phyloP scores from a whole-genome alignment of 1,140 invertebrate genomes.

The Hycleus phaleratus region DNA sequence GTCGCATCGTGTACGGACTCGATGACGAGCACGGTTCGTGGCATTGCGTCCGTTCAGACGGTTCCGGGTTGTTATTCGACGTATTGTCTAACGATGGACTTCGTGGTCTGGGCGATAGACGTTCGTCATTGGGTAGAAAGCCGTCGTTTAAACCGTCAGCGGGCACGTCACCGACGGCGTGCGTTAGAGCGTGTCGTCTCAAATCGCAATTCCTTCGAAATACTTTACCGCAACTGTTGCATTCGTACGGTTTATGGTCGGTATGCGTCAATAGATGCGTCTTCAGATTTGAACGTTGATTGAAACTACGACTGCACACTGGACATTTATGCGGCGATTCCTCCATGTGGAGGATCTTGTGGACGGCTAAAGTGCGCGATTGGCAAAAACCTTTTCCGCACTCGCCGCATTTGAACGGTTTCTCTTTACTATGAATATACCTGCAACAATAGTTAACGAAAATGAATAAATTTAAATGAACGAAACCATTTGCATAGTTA shows the following conservation, averaged over 20 bases:
- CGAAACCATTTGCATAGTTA: conserved; percentile 9
- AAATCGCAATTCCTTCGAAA: conserved; percentile 81
- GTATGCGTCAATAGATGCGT: conserved; percentile 93
- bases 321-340: conserved; percentile 89
- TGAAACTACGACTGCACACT: conserved; percentile 80
- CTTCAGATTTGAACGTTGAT: conserved; percentile 86
- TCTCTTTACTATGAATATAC: conserved; percentile 95
- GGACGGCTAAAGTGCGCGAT: conserved; percentile 84
- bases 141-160: conserved; percentile 56
- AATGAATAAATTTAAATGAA: not conserved
- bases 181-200: conserved; percentile 73
- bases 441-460: conserved; percentile 49
- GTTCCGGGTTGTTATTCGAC: not conserved
- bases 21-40: conserved; percentile 50
- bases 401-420: conserved; percentile 92
- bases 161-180: conserved; percentile 74
- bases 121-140: conserved; percentile 32
- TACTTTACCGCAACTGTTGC: conserved; percentile 81
- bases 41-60: conserved; percentile 54
- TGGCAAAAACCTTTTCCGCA: conserved; percentile 97
- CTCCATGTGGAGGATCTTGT: conserved; percentile 88
- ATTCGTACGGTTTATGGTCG: conserved; percentile 91
- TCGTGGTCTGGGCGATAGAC: conserved; percentile 39
- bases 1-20: conserved; percentile 59
- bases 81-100: conserved; percentile 21